A percentile compares a stretch with the other conserved stretches of the same genome.
Evolutionary conservation across 2,888 invertebrate species (phyloP).

Genomic region (Eucera pruinosa): DNA sequence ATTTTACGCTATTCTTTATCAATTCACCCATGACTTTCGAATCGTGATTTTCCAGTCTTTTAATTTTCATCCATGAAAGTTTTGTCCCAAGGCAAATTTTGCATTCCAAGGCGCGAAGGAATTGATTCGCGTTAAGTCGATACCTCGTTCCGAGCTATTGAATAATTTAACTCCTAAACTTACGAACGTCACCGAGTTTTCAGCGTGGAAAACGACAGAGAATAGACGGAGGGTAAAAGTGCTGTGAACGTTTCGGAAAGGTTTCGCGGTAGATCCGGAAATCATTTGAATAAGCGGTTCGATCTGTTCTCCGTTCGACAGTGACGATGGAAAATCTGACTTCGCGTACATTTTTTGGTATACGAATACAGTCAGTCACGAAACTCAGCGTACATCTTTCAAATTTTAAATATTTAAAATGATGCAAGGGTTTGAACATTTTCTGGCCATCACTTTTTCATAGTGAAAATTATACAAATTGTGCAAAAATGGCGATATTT

Average conservation of each 20-base stretch:
- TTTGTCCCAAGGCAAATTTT: background rate
- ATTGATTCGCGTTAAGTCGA: slow-evolving; percentile 32
- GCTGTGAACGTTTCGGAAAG: background rate
- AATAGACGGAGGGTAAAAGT: background rate
- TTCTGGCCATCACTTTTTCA: too few relatives aligned
- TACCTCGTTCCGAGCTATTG: slow-evolving; percentile 19
- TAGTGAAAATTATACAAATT: too few relatives aligned
- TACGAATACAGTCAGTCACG: too few relatives aligned
- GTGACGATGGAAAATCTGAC: background rate
- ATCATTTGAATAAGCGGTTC: slow-evolving; percentile 18
- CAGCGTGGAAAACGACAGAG: background rate
- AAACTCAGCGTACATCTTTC: too few relatives aligned
- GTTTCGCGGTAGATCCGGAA: background rate
- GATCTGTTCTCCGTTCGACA: background rate
- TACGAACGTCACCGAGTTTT: slow-evolving; percentile 17
- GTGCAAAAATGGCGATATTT: too few relatives aligned
- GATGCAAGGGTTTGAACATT: too few relatives aligned
- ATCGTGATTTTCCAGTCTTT: too few relatives aligned
- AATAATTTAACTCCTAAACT: slow-evolving; percentile 50
- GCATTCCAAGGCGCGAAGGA: slow-evolving; percentile 4
- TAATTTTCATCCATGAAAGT: too few relatives aligned
- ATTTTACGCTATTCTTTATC: too few relatives aligned
- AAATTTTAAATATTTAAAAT: too few relatives aligned
- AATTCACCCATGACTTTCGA: too few relatives aligned
- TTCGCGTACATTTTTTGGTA: background rate